phyloP scores from a whole-genome alignment of 2,113 vertebrate species.

The Ctenomys sociabilis region DNA sequence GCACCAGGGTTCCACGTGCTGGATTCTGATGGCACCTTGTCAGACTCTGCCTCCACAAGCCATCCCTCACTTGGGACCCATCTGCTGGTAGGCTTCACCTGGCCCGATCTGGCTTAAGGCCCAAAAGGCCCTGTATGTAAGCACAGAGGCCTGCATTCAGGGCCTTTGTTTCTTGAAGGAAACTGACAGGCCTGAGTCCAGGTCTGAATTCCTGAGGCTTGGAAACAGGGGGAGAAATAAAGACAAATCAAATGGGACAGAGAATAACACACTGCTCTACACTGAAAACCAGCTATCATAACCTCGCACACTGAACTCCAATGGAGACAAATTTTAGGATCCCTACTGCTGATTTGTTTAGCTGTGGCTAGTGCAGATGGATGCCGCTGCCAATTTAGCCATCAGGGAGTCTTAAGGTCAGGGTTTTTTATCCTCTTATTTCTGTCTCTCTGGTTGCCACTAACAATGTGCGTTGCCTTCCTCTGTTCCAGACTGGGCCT shows the following conservation, averaged over 20 bases:
- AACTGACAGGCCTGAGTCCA: not conserved
- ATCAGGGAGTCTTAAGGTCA: constrained; percentile 29
- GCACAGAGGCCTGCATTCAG: not conserved
- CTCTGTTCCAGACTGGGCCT: not conserved
- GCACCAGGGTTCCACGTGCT: not conserved
- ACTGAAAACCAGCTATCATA: constrained; percentile 52
- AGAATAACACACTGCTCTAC: constrained; percentile 10
- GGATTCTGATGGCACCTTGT: not conserved
- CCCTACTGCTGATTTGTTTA: constrained; percentile 43
- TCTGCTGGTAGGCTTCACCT: not conserved
- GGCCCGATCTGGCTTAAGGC: not conserved
- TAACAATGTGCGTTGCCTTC: constrained; percentile 35
- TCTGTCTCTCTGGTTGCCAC: constrained; percentile 56
- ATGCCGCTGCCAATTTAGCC: constrained; percentile 64
- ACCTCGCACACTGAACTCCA: not conserved
- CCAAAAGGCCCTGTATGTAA: not conserved
- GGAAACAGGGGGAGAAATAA: constrained; percentile 24
- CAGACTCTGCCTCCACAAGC: not conserved
- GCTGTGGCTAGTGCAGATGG: constrained; percentile 53
- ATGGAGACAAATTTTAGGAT: constrained; percentile 55
- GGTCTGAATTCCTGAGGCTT: constrained; percentile 57
- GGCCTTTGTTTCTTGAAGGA: not conserved
- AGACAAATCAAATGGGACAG: constrained; percentile 37
- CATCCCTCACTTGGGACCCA: not conserved
- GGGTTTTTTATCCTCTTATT: constrained; percentile 41